Evolutionary conservation across 2,888 invertebrate species (phyloP).

Genomic region (Rugalucina vietnamica): DNA sequence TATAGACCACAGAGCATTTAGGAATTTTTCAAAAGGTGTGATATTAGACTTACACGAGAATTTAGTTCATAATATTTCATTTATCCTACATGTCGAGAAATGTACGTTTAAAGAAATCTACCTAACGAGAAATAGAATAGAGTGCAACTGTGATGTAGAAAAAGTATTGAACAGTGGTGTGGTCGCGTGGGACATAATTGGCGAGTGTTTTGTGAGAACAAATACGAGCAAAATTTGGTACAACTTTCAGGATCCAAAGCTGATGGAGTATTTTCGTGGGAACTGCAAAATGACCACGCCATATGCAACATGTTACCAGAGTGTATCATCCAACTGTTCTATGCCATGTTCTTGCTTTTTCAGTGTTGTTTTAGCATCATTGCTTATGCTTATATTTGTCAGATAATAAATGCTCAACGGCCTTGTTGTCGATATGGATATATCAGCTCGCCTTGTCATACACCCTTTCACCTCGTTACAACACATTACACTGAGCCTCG

Average conservation of each 20-base stretch:
- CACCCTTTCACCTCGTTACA: not conserved
- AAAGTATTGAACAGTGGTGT: constrained; percentile 67
- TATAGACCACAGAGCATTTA: constrained; percentile 56
- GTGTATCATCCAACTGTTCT: not conserved
- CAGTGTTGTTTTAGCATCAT: not conserved
- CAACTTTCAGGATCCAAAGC: constrained; percentile 38
- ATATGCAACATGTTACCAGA: constrained; percentile 34
- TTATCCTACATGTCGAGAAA: constrained; percentile 57
- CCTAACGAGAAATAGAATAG: constrained; percentile 61
- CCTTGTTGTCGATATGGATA: not conserved
- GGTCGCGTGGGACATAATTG: constrained; percentile 47
- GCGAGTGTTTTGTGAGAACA: constrained; percentile 48
- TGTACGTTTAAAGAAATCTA: constrained; percentile 65
- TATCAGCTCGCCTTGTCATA: not conserved
- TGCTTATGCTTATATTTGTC: not conserved
- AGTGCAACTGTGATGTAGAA: constrained; percentile 66
- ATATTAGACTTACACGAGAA: constrained; percentile 52
- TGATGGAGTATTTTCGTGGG: constrained; percentile 38
- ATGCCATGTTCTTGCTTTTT: not conserved
- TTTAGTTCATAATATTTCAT: constrained; percentile 57
- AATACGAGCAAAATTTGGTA: constrained; percentile 29
- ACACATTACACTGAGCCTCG: no score
- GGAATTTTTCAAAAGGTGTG: constrained; percentile 52
- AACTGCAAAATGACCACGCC: constrained; percentile 47
- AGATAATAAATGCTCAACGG: no score